Percentiles rank a stretch among this genome's conserved stretches.
Conservation (phyloP, 1,140 invertebrate species). For the Theocolax elegans region DNA sequence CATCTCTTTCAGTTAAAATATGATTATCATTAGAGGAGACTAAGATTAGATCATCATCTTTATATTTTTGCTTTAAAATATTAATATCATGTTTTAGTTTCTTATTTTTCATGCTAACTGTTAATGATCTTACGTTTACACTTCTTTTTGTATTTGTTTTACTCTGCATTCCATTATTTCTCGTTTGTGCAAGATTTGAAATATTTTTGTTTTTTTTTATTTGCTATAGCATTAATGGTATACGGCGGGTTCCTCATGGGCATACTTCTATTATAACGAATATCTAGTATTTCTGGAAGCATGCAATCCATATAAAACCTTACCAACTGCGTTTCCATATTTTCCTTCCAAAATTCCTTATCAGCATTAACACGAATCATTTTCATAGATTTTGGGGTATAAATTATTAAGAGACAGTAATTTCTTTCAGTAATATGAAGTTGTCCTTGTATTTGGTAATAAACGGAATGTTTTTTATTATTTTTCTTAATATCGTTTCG, state of each 20-base stretch:
- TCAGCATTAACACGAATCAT: slow-evolving; percentile 28
- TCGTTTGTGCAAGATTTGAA: too few relatives aligned
- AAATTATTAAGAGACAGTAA: slow-evolving; percentile 47
- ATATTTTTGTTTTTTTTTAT: slow-evolving; percentile 14
- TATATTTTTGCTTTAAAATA: too few relatives aligned
- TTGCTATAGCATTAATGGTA: slow-evolving; percentile 38
- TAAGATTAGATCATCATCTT: neutral
- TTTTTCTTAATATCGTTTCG: slow-evolving; percentile 36
- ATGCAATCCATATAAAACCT: slow-evolving; percentile 54
- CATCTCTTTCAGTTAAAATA: neutral
- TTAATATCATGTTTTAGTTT: too few relatives aligned
- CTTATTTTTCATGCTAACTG: too few relatives aligned
- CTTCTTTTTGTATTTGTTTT: too few relatives aligned
- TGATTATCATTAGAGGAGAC: neutral
- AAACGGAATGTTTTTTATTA: slow-evolving; percentile 47
- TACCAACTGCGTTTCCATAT: slow-evolving; percentile 43
- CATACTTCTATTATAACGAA: slow-evolving; percentile 47
- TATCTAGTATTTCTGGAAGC: slow-evolving; percentile 57
- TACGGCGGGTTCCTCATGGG: slow-evolving; percentile 47
- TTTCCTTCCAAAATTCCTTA: slow-evolving; percentile 37
- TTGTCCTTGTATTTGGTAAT: slow-evolving; percentile 55
- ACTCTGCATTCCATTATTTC: too few relatives aligned
- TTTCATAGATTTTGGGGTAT: slow-evolving; percentile 44
- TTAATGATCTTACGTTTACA: too few relatives aligned
- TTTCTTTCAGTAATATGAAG: slow-evolving; percentile 46